A percentile compares a stretch with the other conserved stretches of the same genome.
phyloP scores from a whole-genome alignment of 2,797 vertebrate genomes.

The Microctenopoma stevenorrisi region DNA sequence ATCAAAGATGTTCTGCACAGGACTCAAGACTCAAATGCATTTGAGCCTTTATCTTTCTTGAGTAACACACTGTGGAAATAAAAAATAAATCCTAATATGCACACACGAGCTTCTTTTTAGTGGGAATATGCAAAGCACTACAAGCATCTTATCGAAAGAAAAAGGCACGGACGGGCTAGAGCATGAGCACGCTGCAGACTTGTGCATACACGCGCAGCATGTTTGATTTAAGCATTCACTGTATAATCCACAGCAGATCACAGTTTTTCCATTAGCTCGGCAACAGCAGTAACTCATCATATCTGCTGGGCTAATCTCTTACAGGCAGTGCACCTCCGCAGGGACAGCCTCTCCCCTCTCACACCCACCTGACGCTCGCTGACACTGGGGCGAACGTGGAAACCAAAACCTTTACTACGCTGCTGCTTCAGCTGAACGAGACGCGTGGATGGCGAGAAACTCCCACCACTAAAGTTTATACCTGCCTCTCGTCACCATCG shows the following conservation, averaged over 20 bases:
- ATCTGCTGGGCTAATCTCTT: conserved; percentile 49
- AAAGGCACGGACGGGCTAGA: neutral
- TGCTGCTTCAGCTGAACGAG: conserved; percentile 48
- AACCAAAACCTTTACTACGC: conserved; percentile 39
- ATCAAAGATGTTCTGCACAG: neutral
- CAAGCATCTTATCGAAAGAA: conserved; percentile 18
- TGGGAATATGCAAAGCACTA: conserved; percentile 25
- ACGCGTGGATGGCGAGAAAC: conserved; percentile 15
- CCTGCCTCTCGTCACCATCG: conserved; percentile 34
- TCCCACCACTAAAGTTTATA: conserved; percentile 28
- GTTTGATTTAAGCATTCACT: conserved; percentile 36
- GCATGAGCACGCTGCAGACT: conserved; percentile 18
- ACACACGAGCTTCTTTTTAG: conserved; percentile 30
- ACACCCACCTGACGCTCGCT: conserved; percentile 76
- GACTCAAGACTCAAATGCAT: conserved; percentile 2
- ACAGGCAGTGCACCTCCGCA: conserved; percentile 61
- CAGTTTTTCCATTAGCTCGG: conserved; percentile 66
- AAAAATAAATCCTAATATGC: neutral
- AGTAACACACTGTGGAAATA: neutral
- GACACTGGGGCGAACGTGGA: conserved; percentile 28
- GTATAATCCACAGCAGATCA: conserved; percentile 41
- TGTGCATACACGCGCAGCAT: conserved; percentile 23
- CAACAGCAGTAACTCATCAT: conserved; percentile 72
- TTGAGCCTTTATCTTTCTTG: neutral
- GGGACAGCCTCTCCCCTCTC: conserved; percentile 71